Evolutionary conservation across 1,140 invertebrate genomes (phyloP).

Genomic region (Drosophila nasuta): DNA sequence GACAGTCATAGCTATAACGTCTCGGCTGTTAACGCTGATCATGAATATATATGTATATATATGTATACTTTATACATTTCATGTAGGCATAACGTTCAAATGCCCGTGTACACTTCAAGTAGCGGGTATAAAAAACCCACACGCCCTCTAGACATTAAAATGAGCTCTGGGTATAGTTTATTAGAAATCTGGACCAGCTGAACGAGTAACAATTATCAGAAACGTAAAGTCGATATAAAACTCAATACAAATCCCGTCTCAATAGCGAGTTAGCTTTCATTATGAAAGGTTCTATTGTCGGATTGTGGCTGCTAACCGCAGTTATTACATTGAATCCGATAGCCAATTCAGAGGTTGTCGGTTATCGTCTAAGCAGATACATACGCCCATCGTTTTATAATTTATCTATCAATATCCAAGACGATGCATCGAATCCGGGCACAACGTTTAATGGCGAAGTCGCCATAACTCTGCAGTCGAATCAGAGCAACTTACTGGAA

Average conservation of each 20-base stretch:
- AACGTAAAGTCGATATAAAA: background rate
- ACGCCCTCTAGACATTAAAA: too few species aligned
- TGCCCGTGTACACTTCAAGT: too few species aligned
- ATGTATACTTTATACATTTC: too few species aligned
- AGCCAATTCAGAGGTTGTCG: background rate
- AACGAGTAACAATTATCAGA: background rate
- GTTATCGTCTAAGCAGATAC: conserved; percentile 59
- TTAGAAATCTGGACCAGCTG: background rate
- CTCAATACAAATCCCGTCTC: background rate
- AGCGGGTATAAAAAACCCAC: too few species aligned
- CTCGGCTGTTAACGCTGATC: too few species aligned
- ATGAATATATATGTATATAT: too few species aligned
- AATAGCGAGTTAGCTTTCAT: conserved; percentile 43
- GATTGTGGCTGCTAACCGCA: conserved; percentile 23
- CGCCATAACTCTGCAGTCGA: conserved; percentile 85
- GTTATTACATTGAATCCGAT: conserved; percentile 29
- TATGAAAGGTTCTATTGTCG: conserved; percentile 41
- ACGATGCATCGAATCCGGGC: conserved; percentile 85
- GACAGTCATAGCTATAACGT: too few species aligned
- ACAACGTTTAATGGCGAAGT: conserved; percentile 87
- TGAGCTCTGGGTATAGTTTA: too few species aligned
- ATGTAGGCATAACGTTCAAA: too few species aligned
- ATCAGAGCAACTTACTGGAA: conserved; percentile 54
- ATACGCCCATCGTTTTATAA: conserved; percentile 87
- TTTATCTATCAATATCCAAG: conserved; percentile 86